Conservation (phyloP, 2,888 invertebrate genomes). For the Adineta ricciae region DNA sequence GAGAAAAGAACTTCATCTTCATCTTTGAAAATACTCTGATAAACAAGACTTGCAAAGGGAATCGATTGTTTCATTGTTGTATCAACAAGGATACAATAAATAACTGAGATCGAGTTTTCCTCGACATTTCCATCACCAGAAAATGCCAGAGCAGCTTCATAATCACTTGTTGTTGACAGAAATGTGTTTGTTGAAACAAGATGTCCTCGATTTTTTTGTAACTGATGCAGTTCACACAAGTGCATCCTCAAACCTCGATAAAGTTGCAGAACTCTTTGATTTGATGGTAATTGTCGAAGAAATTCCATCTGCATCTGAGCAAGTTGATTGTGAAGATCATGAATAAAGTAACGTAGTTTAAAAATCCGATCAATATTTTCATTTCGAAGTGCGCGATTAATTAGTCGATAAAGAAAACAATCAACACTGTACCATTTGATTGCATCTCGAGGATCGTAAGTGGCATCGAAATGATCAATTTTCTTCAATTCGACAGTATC, state of each 20-base stretch:
- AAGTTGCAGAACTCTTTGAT: background rate
- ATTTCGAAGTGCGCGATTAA: background rate
- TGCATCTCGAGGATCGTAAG: background rate
- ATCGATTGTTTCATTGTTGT: background rate
- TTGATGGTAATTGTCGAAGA: background rate
- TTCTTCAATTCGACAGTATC: background rate
- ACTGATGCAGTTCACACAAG: background rate
- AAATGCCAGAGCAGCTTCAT: background rate
- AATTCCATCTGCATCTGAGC: background rate
- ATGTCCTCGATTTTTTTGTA: background rate
- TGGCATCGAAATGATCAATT: background rate
- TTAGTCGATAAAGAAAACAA: background rate
- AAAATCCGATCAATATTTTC: background rate
- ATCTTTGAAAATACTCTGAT: conserved; percentile 14
- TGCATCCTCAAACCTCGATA: background rate
- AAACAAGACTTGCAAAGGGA: background rate
- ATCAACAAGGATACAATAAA: background rate
- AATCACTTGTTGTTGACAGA: background rate
- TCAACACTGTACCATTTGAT: background rate
- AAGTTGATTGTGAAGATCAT: background rate
- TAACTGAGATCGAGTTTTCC: background rate
- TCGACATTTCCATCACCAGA: background rate
- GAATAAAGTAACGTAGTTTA: background rate
- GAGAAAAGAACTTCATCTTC: conserved; percentile 14
- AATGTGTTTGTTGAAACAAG: background rate